Evolutionary conservation across 2,113 vertebrate species (phyloP).

Genomic region (Limnothrissa miodon): DNA sequence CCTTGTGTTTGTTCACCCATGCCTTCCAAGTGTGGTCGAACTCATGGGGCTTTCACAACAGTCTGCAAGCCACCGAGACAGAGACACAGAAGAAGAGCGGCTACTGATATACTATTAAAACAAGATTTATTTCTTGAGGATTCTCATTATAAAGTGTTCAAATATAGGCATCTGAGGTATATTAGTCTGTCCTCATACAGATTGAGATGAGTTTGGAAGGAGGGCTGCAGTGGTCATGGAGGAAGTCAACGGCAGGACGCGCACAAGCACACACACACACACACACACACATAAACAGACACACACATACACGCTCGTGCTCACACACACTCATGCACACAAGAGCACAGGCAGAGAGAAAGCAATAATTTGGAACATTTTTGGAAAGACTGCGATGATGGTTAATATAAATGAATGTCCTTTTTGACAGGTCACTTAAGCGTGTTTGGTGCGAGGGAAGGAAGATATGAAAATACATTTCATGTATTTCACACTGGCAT

Average conservation of each 20-base stretch:
- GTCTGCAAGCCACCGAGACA: background rate
- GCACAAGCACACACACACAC: background rate
- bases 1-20: background rate
- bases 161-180: conserved; percentile 80
- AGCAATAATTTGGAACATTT: background rate
- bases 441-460: background rate
- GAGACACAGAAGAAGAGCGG: conserved; percentile 7
- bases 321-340: conserved; percentile 18
- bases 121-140: conserved; percentile 54
- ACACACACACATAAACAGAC: background rate
- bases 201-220: conserved; percentile 42
- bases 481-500: background rate
- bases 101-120: conserved; percentile 67
- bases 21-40: background rate
- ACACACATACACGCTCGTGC: background rate
- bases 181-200: conserved; percentile 63
- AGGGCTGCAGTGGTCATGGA: conserved; percentile 17
- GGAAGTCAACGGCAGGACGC: conserved; percentile 9
- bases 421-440: background rate
- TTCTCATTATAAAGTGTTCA: conserved; percentile 71
- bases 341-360: background rate
- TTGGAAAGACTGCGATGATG: background rate
- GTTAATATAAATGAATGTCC: background rate
- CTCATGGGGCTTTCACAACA: conserved; percentile 5
- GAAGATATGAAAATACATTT: background rate